Percentiles rank a stretch among this genome's conserved stretches.
phyloP scores from a whole-genome alignment of 2,797 vertebrate genomes.

The Rhinichthys osculus region DNA sequence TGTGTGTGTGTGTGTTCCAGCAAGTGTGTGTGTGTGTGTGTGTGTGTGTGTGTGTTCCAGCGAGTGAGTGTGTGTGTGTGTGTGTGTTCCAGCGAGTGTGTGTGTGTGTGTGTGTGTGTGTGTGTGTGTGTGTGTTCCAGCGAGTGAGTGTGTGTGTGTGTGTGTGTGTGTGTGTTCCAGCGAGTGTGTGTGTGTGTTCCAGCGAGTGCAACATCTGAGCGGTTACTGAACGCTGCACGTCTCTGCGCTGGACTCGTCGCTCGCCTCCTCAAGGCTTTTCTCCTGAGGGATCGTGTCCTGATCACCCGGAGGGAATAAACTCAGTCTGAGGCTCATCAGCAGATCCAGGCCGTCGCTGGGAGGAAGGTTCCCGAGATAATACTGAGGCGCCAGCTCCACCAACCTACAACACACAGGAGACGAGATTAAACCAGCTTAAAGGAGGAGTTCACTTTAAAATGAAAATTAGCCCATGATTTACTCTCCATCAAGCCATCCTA shows the following conservation, averaged over 20 bases:
- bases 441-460: too few relatives aligned
- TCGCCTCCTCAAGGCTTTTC: constrained; percentile 50
- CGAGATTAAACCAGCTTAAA: not conserved
- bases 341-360: constrained; percentile 91
- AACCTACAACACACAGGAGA: constrained; percentile 75
- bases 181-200: too few relatives aligned
- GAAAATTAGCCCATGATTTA: too few relatives aligned
- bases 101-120: not conserved
- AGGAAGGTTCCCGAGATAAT: constrained; percentile 93
- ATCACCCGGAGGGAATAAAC: constrained; percentile 61
- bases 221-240: constrained; percentile 75
- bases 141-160: too few relatives aligned
- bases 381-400: constrained; percentile 89
- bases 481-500: too few relatives aligned
- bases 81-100: too few relatives aligned
- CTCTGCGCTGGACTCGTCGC: constrained; percentile 69
- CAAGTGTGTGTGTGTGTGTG: too few relatives aligned
- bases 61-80: too few relatives aligned
- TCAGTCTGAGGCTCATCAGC: constrained; percentile 86
- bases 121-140: too few relatives aligned
- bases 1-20: not conserved
- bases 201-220: too few relatives aligned
- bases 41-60: too few relatives aligned
- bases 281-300: constrained; percentile 43
- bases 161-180: too few relatives aligned